Conservation (phyloP, 2,113 vertebrate species). For the Paracanthobrama guichenoti region DNA sequence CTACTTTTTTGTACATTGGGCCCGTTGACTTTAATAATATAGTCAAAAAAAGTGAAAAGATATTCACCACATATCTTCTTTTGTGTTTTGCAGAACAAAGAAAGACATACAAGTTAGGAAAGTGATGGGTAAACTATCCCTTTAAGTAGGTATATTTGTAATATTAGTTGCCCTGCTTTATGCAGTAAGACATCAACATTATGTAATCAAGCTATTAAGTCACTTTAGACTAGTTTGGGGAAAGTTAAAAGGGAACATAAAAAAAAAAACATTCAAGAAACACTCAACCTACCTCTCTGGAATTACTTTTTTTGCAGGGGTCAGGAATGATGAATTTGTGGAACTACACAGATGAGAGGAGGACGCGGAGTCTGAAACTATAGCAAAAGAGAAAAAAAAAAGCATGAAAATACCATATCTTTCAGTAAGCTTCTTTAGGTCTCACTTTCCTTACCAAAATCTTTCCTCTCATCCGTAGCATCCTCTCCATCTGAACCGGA, state of each 20-base stretch:
- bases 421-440: not conserved
- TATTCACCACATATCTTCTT: not conserved
- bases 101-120: not conserved
- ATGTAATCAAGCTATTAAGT: not conserved
- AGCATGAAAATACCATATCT: not conserved
- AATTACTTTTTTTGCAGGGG: conserved; percentile 67
- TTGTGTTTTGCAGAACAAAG: not conserved
- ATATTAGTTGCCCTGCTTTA: not conserved
- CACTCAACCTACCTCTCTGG: conserved; percentile 72
- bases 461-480: conserved; percentile 31
- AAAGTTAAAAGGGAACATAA: not conserved
- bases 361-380: conserved; percentile 67
- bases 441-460: conserved; percentile 38
- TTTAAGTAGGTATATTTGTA: not conserved
- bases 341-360: conserved; percentile 61
- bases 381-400: conserved; percentile 5
- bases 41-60: not conserved
- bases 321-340: conserved; percentile 68
- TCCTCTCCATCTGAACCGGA: conserved; percentile 71
- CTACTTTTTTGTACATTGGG: not conserved
- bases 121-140: too few relatives aligned
- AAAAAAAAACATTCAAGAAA: not conserved
- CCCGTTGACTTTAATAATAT: not conserved
- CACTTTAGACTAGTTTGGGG: not conserved
- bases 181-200: not conserved